Evolutionary conservation across 2,113 vertebrate genomes (phyloP).

Genomic region (Zingel zingel): DNA sequence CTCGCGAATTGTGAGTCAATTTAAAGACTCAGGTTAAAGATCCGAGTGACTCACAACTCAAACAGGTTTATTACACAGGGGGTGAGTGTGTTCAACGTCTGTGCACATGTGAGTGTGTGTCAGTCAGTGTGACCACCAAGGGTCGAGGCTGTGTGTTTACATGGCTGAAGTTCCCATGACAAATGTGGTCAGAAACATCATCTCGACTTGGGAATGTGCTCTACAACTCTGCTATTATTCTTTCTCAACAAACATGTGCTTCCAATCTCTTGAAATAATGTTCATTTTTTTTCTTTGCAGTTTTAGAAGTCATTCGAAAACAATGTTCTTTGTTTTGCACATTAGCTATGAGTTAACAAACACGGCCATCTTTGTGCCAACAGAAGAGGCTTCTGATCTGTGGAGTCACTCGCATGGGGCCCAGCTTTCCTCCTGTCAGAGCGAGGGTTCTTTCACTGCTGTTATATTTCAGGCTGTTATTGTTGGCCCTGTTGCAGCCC

Average conservation of each 20-base stretch:
- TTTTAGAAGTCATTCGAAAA: constrained; percentile 90
- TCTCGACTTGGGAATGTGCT: constrained; percentile 85
- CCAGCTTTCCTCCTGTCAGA: constrained; percentile 74
- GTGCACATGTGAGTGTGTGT: constrained; percentile 18
- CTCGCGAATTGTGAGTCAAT: no score
- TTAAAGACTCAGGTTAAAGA: no score
- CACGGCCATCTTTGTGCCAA: constrained; percentile 84
- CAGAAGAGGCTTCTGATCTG: constrained; percentile 89
- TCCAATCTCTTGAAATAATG: constrained; percentile 89
- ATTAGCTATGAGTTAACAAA: constrained; percentile 90
- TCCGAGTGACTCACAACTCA: no score
- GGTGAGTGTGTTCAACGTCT: constrained; percentile 24
- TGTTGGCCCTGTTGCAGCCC: constrained; percentile 90
- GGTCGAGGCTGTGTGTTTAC: constrained; percentile 81
- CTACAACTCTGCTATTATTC: constrained; percentile 85
- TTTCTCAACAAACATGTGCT: constrained; percentile 89
- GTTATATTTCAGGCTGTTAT: constrained; percentile 96
- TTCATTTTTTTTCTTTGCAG: constrained; percentile 84
- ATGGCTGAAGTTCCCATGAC: constrained; percentile 92
- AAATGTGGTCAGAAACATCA: constrained; percentile 88
- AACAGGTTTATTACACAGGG: not conserved
- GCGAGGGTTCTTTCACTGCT: constrained; percentile 79
- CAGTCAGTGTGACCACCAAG: constrained; percentile 42
- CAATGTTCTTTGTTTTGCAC: constrained; percentile 92
- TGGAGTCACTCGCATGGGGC: constrained; percentile 84